Evolutionary conservation across 37 sponge, comb jelly and placozoan species (phyloP).

Genomic region (Theonella swinhoei): DNA sequence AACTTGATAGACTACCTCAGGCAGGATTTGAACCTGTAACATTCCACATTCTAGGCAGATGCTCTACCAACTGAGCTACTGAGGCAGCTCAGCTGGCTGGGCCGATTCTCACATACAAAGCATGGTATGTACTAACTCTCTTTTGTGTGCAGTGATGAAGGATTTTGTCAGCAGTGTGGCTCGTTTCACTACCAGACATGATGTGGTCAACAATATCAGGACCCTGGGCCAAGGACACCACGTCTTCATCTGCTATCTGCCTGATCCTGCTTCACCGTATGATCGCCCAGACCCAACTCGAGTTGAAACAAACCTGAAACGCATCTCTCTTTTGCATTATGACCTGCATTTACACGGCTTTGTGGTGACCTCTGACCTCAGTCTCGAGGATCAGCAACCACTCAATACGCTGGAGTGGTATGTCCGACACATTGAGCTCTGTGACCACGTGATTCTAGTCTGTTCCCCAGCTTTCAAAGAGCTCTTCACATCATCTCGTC

Average conservation of each 20-base stretch:
- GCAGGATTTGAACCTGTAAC: too few relatives aligned
- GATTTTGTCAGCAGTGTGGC: not conserved
- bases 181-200: constrained; percentile 14
- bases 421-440: constrained; percentile 24
- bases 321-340: not conserved
- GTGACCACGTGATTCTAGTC: constrained; percentile 44
- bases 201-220: constrained; percentile 1
- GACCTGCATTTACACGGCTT: constrained; percentile 11
- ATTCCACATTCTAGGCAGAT: too few relatives aligned
- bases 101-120: too few relatives aligned
- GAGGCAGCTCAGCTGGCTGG: too few relatives aligned
- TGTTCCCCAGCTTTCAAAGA: constrained; percentile 57
- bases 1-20: too few relatives aligned
- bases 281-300: not conserved
- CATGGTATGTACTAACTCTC: too few relatives aligned
- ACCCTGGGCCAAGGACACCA: constrained; percentile 40
- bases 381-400: constrained; percentile 22
- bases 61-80: too few relatives aligned
- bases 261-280: constrained; percentile 42
- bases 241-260: constrained; percentile 59
- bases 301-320: not conserved
- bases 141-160: not conserved
- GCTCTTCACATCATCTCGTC: not conserved
- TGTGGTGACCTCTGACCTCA: constrained; percentile 34
- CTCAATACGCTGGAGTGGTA: constrained; percentile 50